phyloP scores from a whole-genome alignment of 2,888 invertebrate genomes.

The Hyppa rectilinea region DNA sequence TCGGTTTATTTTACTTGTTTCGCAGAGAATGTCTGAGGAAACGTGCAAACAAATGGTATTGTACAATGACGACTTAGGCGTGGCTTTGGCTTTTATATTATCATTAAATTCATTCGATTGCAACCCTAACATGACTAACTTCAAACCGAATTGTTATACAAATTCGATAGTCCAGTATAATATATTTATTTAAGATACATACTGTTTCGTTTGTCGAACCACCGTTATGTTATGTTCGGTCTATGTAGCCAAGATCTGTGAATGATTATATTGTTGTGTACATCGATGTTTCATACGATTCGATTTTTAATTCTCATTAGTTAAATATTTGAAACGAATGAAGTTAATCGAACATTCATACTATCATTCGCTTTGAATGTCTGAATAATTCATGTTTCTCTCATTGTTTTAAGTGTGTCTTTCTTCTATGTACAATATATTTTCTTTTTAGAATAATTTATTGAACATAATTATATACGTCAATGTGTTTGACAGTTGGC shows the following conservation, averaged over 20 bases:
- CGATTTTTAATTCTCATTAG: slow-evolving; percentile 68
- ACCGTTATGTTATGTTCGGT: slow-evolving; percentile 86
- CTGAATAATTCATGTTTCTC: slow-evolving; percentile 78
- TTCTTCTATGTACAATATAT: slow-evolving; percentile 73
- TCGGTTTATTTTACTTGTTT: slow-evolving; percentile 91
- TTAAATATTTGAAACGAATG: slow-evolving; percentile 60
- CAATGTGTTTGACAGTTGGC: slow-evolving; percentile 73
- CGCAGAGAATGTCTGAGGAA: slow-evolving; percentile 96
- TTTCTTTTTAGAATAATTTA: slow-evolving; percentile 63
- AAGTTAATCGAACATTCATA: slow-evolving; percentile 73
- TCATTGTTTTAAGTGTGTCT: slow-evolving; percentile 75
- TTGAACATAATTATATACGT: slow-evolving; percentile 59
- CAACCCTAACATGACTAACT: slow-evolving; percentile 89
- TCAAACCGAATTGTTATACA: slow-evolving; percentile 79
- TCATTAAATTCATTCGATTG: slow-evolving; percentile 87
- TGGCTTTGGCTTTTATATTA: slow-evolving; percentile 90
- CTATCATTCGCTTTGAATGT: slow-evolving; percentile 88
- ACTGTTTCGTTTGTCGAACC: slow-evolving; percentile 77
- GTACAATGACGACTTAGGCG: slow-evolving; percentile 88
- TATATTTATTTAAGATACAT: slow-evolving; percentile 75
- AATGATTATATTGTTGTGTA: slow-evolving; percentile 84
- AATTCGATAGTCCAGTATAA: slow-evolving; percentile 78
- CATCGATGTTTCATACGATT: slow-evolving; percentile 85
- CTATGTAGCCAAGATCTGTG: slow-evolving; percentile 86
- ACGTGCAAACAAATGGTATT: slow-evolving; percentile 95